phyloP scores from a whole-genome alignment of 2,888 invertebrate species.

The Lycocerus yunnanus region DNA sequence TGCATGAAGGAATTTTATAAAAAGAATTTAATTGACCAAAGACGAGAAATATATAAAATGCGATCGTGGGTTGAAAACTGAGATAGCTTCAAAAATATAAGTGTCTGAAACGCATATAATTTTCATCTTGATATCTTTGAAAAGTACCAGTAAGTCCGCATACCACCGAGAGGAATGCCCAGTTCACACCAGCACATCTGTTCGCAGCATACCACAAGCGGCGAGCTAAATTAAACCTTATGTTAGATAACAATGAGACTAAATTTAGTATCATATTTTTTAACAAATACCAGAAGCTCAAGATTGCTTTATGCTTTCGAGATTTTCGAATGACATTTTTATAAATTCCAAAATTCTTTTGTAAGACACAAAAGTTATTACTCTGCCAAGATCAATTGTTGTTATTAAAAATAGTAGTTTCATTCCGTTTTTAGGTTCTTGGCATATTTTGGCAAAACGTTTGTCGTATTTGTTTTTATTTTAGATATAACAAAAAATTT shows the following conservation, averaged over 20 bases:
- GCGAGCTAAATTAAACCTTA: constrained; percentile 30
- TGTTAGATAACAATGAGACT: constrained; percentile 32
- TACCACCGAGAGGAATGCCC: constrained; percentile 45
- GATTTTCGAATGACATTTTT: constrained; percentile 25
- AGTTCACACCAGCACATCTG: constrained; percentile 46
- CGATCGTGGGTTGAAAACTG: neutral
- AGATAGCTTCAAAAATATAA: constrained; percentile 10
- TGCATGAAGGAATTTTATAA: neutral
- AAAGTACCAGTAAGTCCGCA: constrained; percentile 44
- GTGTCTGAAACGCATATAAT: constrained; percentile 18
- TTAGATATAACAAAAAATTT: neutral
- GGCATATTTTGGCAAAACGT: constrained; percentile 1
- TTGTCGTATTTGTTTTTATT: neutral
- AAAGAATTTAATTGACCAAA: neutral
- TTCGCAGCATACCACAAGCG: constrained; percentile 25
- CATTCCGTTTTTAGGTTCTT: neutral
- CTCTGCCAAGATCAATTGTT: neutral
- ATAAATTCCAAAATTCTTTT: constrained; percentile 11
- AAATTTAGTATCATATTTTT: constrained; percentile 28
- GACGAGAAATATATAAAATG: neutral
- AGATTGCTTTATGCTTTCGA: constrained; percentile 25
- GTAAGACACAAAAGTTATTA: neutral
- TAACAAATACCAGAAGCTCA: constrained; percentile 23
- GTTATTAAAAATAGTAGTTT: constrained; percentile 4
- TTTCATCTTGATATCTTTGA: constrained; percentile 31